A percentile compares a stretch with the other conserved stretches of the same genome.
phyloP scores from a whole-genome alignment of 2,888 invertebrate species.

The Parnassius glacialis region DNA sequence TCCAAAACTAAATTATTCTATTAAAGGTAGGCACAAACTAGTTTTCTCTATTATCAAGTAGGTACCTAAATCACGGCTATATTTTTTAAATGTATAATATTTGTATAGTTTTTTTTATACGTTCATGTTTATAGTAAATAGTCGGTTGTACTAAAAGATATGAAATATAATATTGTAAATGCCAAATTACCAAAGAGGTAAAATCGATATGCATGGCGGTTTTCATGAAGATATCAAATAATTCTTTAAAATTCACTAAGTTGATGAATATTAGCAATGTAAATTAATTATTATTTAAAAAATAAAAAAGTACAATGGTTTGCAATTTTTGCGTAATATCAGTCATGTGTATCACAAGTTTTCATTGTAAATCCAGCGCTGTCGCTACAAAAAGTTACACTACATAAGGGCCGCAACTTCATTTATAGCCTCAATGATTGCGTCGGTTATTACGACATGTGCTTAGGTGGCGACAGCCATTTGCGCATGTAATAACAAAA shows the following conservation, averaged over 20 bases:
- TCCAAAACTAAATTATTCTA: conserved; percentile 20
- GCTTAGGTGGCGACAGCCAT: conserved; percentile 92
- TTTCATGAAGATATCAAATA: conserved; percentile 31
- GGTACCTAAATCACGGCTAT: conserved; percentile 6
- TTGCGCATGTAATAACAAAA: conserved; percentile 97
- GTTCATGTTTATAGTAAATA: neutral
- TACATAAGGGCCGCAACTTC: conserved; percentile 33
- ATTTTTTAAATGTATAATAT: neutral
- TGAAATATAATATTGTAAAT: conserved; percentile 30
- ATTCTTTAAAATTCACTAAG: conserved; percentile 24
- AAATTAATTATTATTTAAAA: conserved; percentile 21
- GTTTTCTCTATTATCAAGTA: conserved; percentile 12
- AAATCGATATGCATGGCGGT: conserved; percentile 75
- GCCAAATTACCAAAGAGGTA: conserved; percentile 59
- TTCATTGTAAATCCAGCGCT: conserved; percentile 36
- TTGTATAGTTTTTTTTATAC: neutral
- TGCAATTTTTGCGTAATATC: conserved; percentile 48
- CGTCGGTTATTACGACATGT: conserved; percentile 76
- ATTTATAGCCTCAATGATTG: conserved; percentile 30
- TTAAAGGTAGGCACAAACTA: conserved; percentile 19
- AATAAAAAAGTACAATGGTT: conserved; percentile 35
- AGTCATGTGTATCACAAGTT: conserved; percentile 74
- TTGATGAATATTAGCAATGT: neutral
- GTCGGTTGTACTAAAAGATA: conserved; percentile 7
- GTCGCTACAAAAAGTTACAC: conserved; percentile 30